Conservation (phyloP, 2,113 vertebrate species). For the Lagopus muta region DNA sequence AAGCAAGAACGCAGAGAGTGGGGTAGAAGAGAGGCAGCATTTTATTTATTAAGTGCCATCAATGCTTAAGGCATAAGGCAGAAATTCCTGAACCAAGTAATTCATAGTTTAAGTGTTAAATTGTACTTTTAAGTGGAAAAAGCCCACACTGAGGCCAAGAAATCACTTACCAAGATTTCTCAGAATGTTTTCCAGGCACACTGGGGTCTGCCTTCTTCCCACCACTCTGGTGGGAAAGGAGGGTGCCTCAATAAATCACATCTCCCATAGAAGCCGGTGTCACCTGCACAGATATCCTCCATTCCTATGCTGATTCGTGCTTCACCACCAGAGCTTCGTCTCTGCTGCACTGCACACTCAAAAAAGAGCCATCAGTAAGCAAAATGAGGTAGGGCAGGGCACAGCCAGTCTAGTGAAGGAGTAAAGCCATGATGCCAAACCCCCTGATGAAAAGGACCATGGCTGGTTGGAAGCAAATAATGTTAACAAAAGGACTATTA, state of each 20-base stretch:
- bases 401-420: not conserved
- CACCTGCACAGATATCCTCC: fast-evolving
- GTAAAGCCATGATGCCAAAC: not conserved
- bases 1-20: not conserved
- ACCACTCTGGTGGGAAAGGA: not conserved
- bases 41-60: slow-evolving; percentile 47
- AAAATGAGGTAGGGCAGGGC: not conserved
- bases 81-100: slow-evolving; percentile 24
- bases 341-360: not conserved
- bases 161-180: slow-evolving; percentile 40
- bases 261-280: not conserved
- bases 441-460: not conserved
- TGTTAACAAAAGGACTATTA: not conserved
- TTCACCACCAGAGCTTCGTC: not conserved
- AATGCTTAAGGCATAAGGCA: slow-evolving; percentile 19
- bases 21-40: not conserved
- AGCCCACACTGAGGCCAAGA: slow-evolving; percentile 6
- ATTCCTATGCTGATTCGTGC: not conserved
- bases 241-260: not conserved
- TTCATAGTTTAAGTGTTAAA: slow-evolving; percentile 45
- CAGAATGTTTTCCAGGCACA: not conserved
- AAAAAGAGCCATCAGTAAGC: not conserved
- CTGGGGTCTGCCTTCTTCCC: not conserved
- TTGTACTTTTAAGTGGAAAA: slow-evolving; percentile 37
- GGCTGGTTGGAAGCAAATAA: slow-evolving; percentile 3